Evolutionary conservation across 30 jellyfish, hydroid and myxozoan species (phyloP), one percentile per base, ranked within the genome.

Genomic region (Turritopsis rubra): DNA sequence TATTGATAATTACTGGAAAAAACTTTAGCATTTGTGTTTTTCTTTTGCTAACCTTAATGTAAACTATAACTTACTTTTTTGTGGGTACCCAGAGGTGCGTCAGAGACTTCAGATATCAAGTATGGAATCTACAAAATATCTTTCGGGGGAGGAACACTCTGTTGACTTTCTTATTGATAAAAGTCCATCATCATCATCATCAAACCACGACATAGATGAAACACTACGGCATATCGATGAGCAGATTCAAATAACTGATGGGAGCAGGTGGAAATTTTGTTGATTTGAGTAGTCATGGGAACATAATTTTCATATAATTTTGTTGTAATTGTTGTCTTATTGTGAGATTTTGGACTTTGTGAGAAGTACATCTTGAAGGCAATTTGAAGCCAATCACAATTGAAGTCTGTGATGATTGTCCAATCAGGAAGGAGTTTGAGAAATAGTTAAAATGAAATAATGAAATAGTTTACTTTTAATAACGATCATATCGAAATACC

Each of bases 101-200:
- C 54, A 52, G 52, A 65, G 87, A 25, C 65, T 80, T 52, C 87
- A 80, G 28, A 16, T 80, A 80, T 52, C 87, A 27, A 80, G 30
- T 68, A 23, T 68, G 30, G 77, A 68, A 7, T n/a, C 77, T 68
- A 68, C 77, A 5, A 41, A 41, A 41, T 41, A 41, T 41, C 60
- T 41, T 41, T 41, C 60, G 5, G 60, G 60, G 5, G 60, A 41
- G 13, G 60, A 41, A 41, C 60, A 41, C 13, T 41, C 60, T 41
- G 60, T 41, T 41, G 60, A 41, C 13, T 41, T 41, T 41, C 60
- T 41, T 41, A 13, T 41, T 9, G 77, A n/a, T 1, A 27, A 27
- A 68, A 68, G 77, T 68, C 77, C 77, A 27, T 68, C 30, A n/a
- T n/a, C n/a, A n/a, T n/a, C n/a, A n/a, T n/a, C n/a, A 9, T n/a